Percentiles rank a stretch among this genome's conserved stretches.
Conservation (phyloP, 2,113 vertebrate species). For the Corydoras sp. region DNA sequence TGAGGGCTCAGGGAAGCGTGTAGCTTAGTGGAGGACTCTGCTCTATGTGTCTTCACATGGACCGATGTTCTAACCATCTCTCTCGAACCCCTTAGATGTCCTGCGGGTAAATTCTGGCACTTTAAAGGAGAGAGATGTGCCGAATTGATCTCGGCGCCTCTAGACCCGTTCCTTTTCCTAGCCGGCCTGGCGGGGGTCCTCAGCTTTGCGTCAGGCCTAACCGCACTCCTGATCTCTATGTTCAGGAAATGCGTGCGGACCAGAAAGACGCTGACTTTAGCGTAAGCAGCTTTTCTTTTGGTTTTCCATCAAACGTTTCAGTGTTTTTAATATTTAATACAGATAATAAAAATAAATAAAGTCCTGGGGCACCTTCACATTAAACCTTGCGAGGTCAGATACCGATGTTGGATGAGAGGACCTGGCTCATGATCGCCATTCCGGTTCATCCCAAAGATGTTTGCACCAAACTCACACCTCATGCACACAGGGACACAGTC, state of each 20-base stretch:
- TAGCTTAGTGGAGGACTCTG: background rate
- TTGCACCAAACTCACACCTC: no score
- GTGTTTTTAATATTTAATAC: no score
- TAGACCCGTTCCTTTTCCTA: conserved; percentile 56
- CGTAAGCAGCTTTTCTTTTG: conserved; percentile 60
- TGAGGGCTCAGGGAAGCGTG: background rate
- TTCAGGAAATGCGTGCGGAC: conserved; percentile 55
- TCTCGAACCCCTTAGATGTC: conserved; percentile 60
- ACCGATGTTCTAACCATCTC: conserved; percentile 35
- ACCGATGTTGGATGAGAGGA: no score
- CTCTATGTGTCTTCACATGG: conserved; percentile 6
- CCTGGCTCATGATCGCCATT: no score
- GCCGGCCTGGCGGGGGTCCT: conserved; percentile 48
- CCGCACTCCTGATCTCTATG: conserved; percentile 59
- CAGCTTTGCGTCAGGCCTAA: conserved; percentile 55
- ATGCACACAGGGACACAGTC: no score
- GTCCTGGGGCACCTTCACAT: no score
- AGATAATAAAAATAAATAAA: no score
- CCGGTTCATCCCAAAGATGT: no score
- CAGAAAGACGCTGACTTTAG: conserved; percentile 59
- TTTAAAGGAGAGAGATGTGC: conserved; percentile 56
- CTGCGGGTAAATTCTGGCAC: conserved; percentile 55
- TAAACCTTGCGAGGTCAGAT: no score
- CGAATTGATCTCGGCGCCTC: conserved; percentile 58
- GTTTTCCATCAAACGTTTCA: background rate